These are phyloP conservation scores for Pristionchus fissidentatus DNA, from an alignment of 2,888 invertebrate species.

Conservation along the genomic window DNA sequence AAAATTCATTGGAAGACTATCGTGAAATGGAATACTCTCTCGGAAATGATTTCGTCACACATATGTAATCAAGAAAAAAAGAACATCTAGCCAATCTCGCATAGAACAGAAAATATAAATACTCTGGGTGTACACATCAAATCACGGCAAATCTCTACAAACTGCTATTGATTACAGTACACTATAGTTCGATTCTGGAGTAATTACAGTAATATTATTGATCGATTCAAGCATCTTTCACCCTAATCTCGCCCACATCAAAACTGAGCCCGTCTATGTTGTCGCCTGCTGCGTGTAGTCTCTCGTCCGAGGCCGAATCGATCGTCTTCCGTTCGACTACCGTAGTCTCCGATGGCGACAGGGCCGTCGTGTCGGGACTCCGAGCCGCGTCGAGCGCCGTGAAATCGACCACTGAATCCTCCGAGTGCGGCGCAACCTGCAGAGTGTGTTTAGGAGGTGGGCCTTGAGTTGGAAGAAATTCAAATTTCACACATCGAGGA, in stretches of 20 bases:
- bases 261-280: not conserved
- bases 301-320: slow-evolving; percentile 7
- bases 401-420: slow-evolving; percentile 42
- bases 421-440: slow-evolving; percentile 43
- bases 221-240: slow-evolving; percentile 33
- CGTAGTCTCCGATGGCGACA: not conserved
- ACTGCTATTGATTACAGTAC: not conserved
- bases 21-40: slow-evolving; percentile 20
- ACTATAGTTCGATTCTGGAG: not conserved
- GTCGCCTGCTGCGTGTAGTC: not conserved
- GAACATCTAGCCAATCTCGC: not conserved
- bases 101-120: not conserved
- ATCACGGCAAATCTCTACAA: slow-evolving; percentile 24
- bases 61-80: not conserved
- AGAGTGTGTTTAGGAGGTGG: too few relatives aligned
- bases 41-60: slow-evolving; percentile 4
- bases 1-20: not conserved
- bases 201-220: too few relatives aligned
- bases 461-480: too few relatives aligned
- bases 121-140: too few relatives aligned
- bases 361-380: not conserved
- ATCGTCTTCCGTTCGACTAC: not conserved
- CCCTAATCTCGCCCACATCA: slow-evolving; percentile 7
- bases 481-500: too few relatives aligned
- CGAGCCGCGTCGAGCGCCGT: slow-evolving; percentile 23